phyloP scores from a whole-genome alignment of 2,797 vertebrate genomes.

The Scomberomorus guttatus region DNA sequence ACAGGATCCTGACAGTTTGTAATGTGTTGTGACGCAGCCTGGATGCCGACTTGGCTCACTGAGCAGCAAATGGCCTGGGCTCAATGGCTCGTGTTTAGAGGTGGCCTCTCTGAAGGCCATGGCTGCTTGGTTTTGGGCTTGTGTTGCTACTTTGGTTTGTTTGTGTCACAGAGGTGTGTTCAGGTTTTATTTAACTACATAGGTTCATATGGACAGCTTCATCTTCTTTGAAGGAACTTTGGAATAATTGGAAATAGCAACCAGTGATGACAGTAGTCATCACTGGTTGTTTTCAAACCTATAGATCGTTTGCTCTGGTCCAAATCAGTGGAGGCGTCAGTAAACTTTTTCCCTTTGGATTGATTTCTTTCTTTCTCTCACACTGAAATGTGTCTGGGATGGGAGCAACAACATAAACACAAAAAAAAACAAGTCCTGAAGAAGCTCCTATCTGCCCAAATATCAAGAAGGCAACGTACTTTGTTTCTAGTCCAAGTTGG shows the following conservation, averaged over 20 bases:
- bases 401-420: too few species aligned
- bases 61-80: conserved; percentile 37
- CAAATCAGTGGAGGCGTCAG: too few species aligned
- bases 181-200: neutral
- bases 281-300: too few species aligned
- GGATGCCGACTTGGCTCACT: conserved; percentile 20
- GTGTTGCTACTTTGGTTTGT: conserved; percentile 10
- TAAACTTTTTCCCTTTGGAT: too few species aligned
- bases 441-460: too few species aligned
- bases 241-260: neutral
- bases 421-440: too few species aligned
- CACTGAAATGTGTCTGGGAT: too few species aligned
- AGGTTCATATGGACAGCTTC: neutral
- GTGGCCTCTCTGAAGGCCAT: neutral
- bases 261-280: neutral
- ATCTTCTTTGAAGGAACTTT: neutral
- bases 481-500: too few species aligned
- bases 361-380: too few species aligned
- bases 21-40: conserved; percentile 42
- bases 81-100: conserved; percentile 30
- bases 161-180: conserved; percentile 6
- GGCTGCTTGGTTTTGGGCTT: conserved; percentile 4
- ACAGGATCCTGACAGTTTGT: conserved; percentile 16
- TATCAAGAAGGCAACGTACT: too few species aligned
- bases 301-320: too few species aligned